A percentile compares a stretch with the other conserved stretches of the same genome.
Evolutionary conservation across 1,140 invertebrate species (phyloP).

Genomic region (Chironomus tepperi): DNA sequence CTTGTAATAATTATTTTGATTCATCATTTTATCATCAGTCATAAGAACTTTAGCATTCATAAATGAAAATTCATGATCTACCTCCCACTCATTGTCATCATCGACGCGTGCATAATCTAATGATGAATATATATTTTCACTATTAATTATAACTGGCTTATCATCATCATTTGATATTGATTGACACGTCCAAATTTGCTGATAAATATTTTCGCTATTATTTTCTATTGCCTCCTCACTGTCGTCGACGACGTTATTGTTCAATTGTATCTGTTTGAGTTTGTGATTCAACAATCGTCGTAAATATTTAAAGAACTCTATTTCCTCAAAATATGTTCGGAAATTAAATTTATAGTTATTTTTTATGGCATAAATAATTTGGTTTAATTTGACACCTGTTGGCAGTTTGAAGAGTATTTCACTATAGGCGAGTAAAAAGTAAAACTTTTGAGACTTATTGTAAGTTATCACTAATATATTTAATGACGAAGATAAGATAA

Average conservation of each 20-base stretch:
- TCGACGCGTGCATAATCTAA: neutral
- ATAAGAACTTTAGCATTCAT: neutral
- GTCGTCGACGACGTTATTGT: no score
- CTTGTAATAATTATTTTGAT: constrained; percentile 7
- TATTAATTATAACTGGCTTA: neutral
- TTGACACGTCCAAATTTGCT: constrained; percentile 19
- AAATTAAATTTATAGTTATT: neutral
- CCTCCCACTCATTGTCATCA: neutral
- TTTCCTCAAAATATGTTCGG: neutral
- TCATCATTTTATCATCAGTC: neutral
- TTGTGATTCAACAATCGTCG: neutral
- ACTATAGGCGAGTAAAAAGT: neutral
- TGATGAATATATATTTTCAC: constrained; percentile 1
- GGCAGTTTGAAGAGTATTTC: constrained; percentile 1
- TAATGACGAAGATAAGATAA: constrained; percentile 16
- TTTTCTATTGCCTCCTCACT: neutral
- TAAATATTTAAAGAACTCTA: neutral
- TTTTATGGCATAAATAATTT: neutral
- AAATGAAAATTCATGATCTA: constrained; percentile 16
- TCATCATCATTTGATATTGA: neutral
- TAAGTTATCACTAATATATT: constrained; percentile 12
- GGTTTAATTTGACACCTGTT: no score
- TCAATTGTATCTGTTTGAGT: neutral
- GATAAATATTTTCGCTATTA: constrained; percentile 5
- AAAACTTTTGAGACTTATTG: neutral